Conservation (phyloP, 2,888 invertebrate species). For the Ophion costatus region DNA sequence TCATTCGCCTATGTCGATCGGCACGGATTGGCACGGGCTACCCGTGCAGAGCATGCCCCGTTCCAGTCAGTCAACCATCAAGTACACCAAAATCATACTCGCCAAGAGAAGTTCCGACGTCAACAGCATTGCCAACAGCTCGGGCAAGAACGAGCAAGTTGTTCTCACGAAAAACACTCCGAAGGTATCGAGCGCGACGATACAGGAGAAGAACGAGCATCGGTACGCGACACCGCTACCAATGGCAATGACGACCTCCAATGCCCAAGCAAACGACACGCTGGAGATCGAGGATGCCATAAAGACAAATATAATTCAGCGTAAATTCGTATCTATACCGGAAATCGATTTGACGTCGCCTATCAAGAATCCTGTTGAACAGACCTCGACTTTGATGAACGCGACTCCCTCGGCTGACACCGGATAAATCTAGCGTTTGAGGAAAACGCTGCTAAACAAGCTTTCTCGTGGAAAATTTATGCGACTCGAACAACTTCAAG, state of each 20-base stretch:
- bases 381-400: background rate
- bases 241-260: conserved; percentile 56
- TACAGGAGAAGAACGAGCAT: conserved; percentile 72
- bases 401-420: background rate
- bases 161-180: conserved; percentile 75
- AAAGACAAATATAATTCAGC: conserved; percentile 78
- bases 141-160: conserved; percentile 73
- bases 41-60: conserved; percentile 68
- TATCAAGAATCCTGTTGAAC: conserved; percentile 42
- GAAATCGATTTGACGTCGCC: conserved; percentile 68
- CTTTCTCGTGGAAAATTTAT: background rate
- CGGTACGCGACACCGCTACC: conserved; percentile 67
- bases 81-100: conserved; percentile 85
- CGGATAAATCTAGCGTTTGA: background rate
- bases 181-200: conserved; percentile 67
- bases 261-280: conserved; percentile 64
- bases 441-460: background rate
- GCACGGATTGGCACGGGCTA: conserved; percentile 47
- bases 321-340: conserved; percentile 70
- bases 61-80: conserved; percentile 76
- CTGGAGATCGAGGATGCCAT: conserved; percentile 79
- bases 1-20: conserved; percentile 49
- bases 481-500: conserved; percentile 1
- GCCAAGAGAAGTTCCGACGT: conserved; percentile 80
- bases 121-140: conserved; percentile 56